Conservation (phyloP, 2,888 invertebrate genomes). For the Palloptera scutellata region DNA sequence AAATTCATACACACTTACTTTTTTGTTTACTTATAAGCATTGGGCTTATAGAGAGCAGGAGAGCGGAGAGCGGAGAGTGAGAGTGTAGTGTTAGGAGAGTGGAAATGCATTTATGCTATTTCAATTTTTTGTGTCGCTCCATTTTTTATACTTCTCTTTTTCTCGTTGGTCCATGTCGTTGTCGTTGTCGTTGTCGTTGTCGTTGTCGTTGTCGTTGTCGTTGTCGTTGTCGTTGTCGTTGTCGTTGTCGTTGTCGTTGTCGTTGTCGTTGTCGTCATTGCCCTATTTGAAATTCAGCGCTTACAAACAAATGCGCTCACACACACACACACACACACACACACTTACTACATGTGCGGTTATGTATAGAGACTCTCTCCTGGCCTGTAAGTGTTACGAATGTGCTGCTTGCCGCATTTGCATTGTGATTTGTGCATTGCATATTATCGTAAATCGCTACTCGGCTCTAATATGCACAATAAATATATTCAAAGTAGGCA, state of each 20-base stretch:
- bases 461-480: too few relatives aligned
- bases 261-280: conserved; percentile 7
- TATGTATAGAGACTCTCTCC: not conserved
- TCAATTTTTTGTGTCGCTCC: conserved; percentile 8
- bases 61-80: too few relatives aligned
- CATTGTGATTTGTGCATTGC: conserved; percentile 33
- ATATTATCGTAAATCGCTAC: conserved; percentile 29
- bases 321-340: not conserved
- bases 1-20: conserved; percentile 27
- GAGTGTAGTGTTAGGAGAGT: too few relatives aligned
- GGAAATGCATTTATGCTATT: too few relatives aligned
- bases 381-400: conserved; percentile 33
- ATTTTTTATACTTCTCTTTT: too few relatives aligned
- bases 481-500: too few relatives aligned
- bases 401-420: conserved; percentile 11
- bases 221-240: conserved; percentile 19
- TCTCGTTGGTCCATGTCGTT: conserved; percentile 16
- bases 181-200: too few relatives aligned
- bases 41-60: too few relatives aligned
- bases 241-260: too few relatives aligned
- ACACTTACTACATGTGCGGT: not conserved
- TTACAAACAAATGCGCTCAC: not conserved
- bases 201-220: conserved; percentile 16
- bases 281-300: not conserved
- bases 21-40: conserved; percentile 11